Percentiles rank a stretch among this genome's conserved stretches.
Evolutionary conservation across 2,888 invertebrate species (phyloP).

Genomic region (Zonitis immaculata): DNA sequence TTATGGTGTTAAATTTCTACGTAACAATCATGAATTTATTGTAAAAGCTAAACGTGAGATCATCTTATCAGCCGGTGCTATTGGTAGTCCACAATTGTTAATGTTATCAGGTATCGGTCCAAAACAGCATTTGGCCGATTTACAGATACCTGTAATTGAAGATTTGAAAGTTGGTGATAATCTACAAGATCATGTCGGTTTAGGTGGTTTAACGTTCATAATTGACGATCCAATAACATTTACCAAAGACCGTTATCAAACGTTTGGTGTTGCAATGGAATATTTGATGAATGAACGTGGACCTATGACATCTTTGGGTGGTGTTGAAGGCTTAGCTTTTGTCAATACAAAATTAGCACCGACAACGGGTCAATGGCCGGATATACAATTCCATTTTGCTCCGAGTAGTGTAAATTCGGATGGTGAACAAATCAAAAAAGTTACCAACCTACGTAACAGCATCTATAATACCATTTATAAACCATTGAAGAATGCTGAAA

Average conservation of each 20-base stretch:
- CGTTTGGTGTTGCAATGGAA: slow-evolving; percentile 71
- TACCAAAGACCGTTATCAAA: slow-evolving; percentile 72
- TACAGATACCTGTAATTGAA: slow-evolving; percentile 73
- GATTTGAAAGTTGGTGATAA: slow-evolving; percentile 81
- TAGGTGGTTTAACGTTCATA: slow-evolving; percentile 75
- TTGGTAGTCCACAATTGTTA: slow-evolving; percentile 89
- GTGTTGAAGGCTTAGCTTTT: slow-evolving; percentile 83
- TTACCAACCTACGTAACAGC: slow-evolving; percentile 69
- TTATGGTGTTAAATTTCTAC: slow-evolving; percentile 76
- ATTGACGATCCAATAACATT: slow-evolving; percentile 77
- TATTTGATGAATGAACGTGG: slow-evolving; percentile 77
- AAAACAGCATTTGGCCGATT: slow-evolving; percentile 73
- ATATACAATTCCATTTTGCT: slow-evolving; percentile 82
- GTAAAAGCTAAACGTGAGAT: slow-evolving; percentile 81
- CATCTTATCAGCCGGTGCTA: slow-evolving; percentile 83
- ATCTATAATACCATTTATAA: slow-evolving; percentile 83
- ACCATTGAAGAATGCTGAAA: slow-evolving; percentile 71
- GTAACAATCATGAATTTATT: slow-evolving; percentile 64
- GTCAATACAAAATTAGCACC: slow-evolving; percentile 86
- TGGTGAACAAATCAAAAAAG: slow-evolving; percentile 70
- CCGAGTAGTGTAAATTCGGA: slow-evolving; percentile 82
- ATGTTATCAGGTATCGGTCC: slow-evolving; percentile 91
- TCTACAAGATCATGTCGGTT: slow-evolving; percentile 83
- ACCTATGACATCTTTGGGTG: slow-evolving; percentile 74
- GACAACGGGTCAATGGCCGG: slow-evolving; percentile 70